Evolutionary conservation across 1,140 invertebrate genomes (phyloP).

Genomic region (Drosophila takahashii): DNA sequence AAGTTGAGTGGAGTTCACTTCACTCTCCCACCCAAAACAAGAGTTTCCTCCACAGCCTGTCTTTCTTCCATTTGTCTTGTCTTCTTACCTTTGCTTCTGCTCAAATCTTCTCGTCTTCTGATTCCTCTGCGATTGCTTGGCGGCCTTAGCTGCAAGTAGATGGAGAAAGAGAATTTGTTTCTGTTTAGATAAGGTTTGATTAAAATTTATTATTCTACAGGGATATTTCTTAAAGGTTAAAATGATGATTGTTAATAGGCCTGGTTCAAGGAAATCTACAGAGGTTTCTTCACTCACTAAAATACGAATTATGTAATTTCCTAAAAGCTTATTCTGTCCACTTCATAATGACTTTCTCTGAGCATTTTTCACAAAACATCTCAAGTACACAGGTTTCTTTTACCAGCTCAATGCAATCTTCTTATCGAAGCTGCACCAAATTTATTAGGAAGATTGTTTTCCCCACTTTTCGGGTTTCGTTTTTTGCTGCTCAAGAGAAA

Average conservation of each 20-base stretch:
- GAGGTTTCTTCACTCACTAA: background rate
- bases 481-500: background rate
- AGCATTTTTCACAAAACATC: background rate
- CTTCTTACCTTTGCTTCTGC: constrained; percentile 22
- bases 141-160: constrained; percentile 22
- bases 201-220: constrained; percentile 20
- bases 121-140: constrained; percentile 20
- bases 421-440: background rate
- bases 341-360: background rate
- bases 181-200: constrained; percentile 34
- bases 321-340: background rate
- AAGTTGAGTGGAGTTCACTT: constrained; percentile 34
- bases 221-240: background rate
- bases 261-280: background rate
- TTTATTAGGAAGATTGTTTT: constrained; percentile 31
- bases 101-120: constrained; percentile 17
- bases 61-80: background rate
- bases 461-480: background rate
- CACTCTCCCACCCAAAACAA: constrained; percentile 24
- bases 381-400: background rate
- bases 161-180: constrained; percentile 17
- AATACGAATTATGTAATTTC: background rate
- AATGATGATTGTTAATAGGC: background rate
- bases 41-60: constrained; percentile 14
- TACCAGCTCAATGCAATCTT: constrained; percentile 1